Conservation (phyloP, 2,888 invertebrate genomes). For the Tipula vernalis region DNA sequence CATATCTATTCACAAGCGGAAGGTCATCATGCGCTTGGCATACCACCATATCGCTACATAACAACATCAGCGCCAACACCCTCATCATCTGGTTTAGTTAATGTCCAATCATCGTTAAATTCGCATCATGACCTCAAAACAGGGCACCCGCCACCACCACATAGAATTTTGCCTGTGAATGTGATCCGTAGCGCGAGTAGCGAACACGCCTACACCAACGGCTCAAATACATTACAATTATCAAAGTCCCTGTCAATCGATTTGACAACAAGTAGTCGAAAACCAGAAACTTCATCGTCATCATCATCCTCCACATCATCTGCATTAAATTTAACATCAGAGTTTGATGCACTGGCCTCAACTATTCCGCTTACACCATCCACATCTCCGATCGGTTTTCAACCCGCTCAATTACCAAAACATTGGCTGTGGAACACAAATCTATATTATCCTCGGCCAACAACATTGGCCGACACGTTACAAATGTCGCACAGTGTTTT, state of each 20-base stretch:
- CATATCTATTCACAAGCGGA: neutral
- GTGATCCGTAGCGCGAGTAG: neutral
- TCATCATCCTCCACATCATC: neutral
- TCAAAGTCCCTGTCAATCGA: neutral
- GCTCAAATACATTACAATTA: neutral
- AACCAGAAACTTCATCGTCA: conserved; percentile 5
- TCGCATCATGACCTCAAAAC: neutral
- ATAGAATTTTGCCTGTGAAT: conserved; percentile 23
- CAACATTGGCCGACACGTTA: neutral
- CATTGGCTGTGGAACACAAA: conserved; percentile 37
- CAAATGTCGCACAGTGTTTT: conserved; percentile 12
- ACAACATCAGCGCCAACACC: neutral
- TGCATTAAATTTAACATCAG: neutral
- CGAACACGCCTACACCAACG: neutral
- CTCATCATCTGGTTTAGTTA: neutral
- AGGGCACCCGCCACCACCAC: conserved; percentile 19
- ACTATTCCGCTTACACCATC: conserved; percentile 16
- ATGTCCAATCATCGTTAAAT: neutral
- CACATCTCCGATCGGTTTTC: conserved; percentile 15
- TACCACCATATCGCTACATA: conserved; percentile 10
- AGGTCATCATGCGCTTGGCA: neutral
- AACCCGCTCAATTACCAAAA: conserved; percentile 25
- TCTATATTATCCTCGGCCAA: conserved; percentile 28
- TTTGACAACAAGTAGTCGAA: neutral
- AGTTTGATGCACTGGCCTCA: neutral